Base-by-base conservation (phyloP, 2,797 vertebrate species). In the Pogoniulus pusillus region DNA sequence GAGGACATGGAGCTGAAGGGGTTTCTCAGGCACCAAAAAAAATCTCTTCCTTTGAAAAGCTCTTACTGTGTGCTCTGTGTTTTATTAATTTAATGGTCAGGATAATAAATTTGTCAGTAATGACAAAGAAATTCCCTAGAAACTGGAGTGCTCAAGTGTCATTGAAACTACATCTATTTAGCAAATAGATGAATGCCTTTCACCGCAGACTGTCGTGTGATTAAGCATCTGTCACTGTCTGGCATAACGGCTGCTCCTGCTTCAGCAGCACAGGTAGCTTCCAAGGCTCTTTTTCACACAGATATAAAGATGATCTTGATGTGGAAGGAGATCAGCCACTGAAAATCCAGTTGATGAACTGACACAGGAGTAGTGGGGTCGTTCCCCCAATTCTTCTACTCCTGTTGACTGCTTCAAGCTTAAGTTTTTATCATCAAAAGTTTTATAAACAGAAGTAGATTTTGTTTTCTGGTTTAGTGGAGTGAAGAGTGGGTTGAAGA, bases 91-190 rank as follows among this genome's bases (percentile, higher is more conserved):
- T 93, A 90, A 91, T 60, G 82, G 83, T 73, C 82, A 86, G 63
- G 82, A 89, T 95, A 97, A 97, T 93, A 93, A 90, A 96, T 96
- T 87, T 93, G 91, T 93, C 89, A 86, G 94, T 90, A 94, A 93
- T 64, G 89, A 84, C 93, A 89, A 87, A 90, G 92, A 95, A 96
- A 96, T 95, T 91, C 95, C 93, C 90, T 58, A 47, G 91, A 88
- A 95, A 92, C 76, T 37, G 59, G 55, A 91, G 74, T 34, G 90
- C 59, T 94, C 78, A 59, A 95, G 86, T 96, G 93, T 96, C 96
- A 96, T 26, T 94, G 94, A 82, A 90, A 86, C 90, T 92, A 89
- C 95, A 95, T 93, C 94, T 93, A 93, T 95, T 94, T 94, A 96
- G 95, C 95, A 91, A 89, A 85, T 26, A 95, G 94, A 96, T 91